Percentiles rank a stretch among this genome's conserved stretches.
phyloP scores from a whole-genome alignment of 2,888 invertebrate species.

The Melieria crassipennis region DNA sequence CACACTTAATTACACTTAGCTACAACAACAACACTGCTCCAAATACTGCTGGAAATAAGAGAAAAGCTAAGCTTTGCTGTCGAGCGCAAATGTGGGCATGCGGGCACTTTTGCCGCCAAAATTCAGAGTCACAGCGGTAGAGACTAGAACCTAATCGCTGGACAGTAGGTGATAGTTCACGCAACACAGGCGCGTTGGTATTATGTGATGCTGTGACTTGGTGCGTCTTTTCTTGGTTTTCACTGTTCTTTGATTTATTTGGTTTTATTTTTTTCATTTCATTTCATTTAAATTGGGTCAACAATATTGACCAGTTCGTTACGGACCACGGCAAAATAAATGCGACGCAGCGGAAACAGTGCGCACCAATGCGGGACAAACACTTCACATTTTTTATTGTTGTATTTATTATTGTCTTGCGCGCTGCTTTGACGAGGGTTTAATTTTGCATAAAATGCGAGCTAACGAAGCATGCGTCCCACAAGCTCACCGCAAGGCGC shows the following conservation, averaged over 20 bases:
- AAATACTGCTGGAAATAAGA: no score
- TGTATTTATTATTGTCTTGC: constrained; percentile 1
- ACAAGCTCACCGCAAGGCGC: constrained; percentile 8
- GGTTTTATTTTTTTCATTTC: neutral
- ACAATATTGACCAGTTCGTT: neutral
- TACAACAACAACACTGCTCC: no score
- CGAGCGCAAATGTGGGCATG: no score
- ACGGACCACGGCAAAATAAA: neutral
- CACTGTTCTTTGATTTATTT: neutral
- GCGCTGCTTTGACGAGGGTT: constrained; percentile 43
- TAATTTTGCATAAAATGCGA: constrained; percentile 30
- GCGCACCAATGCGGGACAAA: neutral
- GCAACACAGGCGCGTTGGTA: neutral
- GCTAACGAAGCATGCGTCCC: constrained; percentile 28
- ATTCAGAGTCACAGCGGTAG: no score
- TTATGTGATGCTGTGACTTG: neutral
- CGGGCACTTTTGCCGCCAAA: no score
- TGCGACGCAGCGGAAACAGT: no score
- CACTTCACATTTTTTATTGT: constrained; percentile 1
- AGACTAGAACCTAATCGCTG: no score
- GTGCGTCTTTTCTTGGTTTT: neutral
- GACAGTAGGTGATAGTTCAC: no score
- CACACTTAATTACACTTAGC: no score
- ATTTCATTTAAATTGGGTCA: constrained; percentile 26
- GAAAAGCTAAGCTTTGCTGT: no score